Base-by-base conservation (phyloP, 2,888 invertebrate species). In the Oxytorus armatus region DNA sequence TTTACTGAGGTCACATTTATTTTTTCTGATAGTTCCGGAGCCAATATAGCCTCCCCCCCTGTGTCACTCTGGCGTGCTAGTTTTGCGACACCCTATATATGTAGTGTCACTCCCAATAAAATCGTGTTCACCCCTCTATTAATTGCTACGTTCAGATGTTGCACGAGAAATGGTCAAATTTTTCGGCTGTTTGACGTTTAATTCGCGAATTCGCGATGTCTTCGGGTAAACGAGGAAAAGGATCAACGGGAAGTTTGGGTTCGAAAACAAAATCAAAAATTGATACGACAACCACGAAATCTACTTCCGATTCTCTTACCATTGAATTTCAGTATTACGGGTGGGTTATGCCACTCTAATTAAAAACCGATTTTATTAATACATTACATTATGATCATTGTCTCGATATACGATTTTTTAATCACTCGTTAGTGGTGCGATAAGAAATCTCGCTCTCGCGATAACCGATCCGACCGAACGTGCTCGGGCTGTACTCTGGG, bases 291-390 rank as follows among this genome's bases (percentile, higher is more conserved):
- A 21, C 51, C 5, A 51, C 74, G n/a, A 83, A 82, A 73, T 65
- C 81, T 0, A 73, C 76, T 18, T 84, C 88, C 42, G 93, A 93
- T 82, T 89, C 92, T 1, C 85, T 93, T 1, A 92, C 92, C 74
- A 92, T 92, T 1, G 93, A 93, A 88, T 93, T 93, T 81, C 86
- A 93, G 51, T 93, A 93, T 88, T 93, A 93, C 86, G 83, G 84
- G 86, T 86, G 59, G 23, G 77, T 79, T 47, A 11, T 61, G 14
- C 14, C 14, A 14, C 1, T 18, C n/a, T 16, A 0, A 14, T 33
- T 18, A 47, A 3, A 36, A 23, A 10, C 14, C 44, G 14, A 59
- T 16, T 10, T 11, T 33, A 16, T 66, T 66, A 14, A 5, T 47
- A 11, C 0, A 21, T 2, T 21, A 25, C 21, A 39, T 51, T 75